Conservation (phyloP, 2,113 vertebrate genomes). For the Mastomys coucha region DNA sequence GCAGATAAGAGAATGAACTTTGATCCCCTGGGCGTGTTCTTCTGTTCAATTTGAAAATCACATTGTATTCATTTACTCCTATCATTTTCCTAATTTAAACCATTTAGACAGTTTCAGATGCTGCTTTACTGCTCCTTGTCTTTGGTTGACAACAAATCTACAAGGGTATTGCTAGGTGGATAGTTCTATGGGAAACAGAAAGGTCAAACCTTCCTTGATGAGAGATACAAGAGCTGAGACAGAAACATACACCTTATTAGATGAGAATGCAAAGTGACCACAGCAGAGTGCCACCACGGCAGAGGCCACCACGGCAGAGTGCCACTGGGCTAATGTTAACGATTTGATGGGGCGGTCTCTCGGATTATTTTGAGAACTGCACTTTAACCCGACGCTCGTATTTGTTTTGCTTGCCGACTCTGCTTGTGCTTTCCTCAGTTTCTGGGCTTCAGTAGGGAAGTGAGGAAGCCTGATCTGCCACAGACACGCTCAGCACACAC, state of each 20-base stretch:
- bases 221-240: neutral
- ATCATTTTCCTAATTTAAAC: neutral
- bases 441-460: neutral
- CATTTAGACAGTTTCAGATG: neutral
- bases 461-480: neutral
- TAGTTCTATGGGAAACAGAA: slow-evolving; percentile 37
- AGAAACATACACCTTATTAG: neutral
- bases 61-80: neutral
- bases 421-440: neutral
- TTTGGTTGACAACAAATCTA: slow-evolving; percentile 18
- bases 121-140: neutral
- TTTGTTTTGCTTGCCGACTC: neutral
- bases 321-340: neutral
- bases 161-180: neutral
- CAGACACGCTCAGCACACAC: neutral
- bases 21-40: neutral
- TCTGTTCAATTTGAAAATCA: neutral
- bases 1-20: neutral
- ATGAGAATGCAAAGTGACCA: neutral
- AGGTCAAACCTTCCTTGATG: neutral
- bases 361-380: neutral
- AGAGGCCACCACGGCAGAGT: neutral
- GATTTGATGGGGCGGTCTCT: neutral
- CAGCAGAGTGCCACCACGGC: neutral
- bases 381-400: neutral